These are phyloP conservation scores for Cyclura pinguis DNA, from an alignment of 2,797 vertebrate genomes.

Conservation along the genomic window DNA sequence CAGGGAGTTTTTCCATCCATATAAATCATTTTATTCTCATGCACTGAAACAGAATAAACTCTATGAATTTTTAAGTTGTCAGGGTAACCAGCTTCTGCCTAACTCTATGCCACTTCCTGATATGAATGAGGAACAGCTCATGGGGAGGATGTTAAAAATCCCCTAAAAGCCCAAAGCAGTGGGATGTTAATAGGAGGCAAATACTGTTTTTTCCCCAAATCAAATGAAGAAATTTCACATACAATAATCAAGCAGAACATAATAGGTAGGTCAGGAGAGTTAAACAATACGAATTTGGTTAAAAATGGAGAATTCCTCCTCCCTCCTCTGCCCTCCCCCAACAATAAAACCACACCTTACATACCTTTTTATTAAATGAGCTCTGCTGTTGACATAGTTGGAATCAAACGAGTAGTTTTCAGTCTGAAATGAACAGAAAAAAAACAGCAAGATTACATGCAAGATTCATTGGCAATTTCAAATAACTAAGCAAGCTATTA, in stretches of 20 bases:
- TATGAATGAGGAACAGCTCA: slow-evolving; percentile 40
- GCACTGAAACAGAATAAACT: slow-evolving; percentile 67
- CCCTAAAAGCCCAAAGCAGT: slow-evolving; percentile 49
- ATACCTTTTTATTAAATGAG: slow-evolving; percentile 99
- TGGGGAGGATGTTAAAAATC: neutral
- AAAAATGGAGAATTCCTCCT: slow-evolving; percentile 51
- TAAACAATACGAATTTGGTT: slow-evolving; percentile 56
- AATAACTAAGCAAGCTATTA: neutral
- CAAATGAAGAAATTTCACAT: slow-evolving; percentile 59
- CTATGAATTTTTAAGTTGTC: slow-evolving; percentile 68
- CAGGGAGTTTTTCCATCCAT: slow-evolving; percentile 40
- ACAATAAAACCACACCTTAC: slow-evolving; percentile 62
- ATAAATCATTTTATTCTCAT: slow-evolving; percentile 59
- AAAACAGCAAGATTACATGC: slow-evolving; percentile 67
- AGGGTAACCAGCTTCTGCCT: slow-evolving; percentile 68
- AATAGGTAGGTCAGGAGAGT: neutral
- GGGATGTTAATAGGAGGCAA: slow-evolving; percentile 59
- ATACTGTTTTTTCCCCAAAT: slow-evolving; percentile 65
- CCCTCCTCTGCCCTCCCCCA: slow-evolving; percentile 26
- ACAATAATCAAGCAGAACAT: slow-evolving; percentile 47
- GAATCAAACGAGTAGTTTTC: slow-evolving; percentile 99
- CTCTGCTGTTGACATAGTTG: slow-evolving; percentile 99
- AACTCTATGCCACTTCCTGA: slow-evolving; percentile 57
- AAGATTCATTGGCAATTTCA: neutral
- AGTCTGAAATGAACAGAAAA: slow-evolving; percentile 87